phyloP scores from a whole-genome alignment of 23 tunicate genomes.

The Halocynthia roretzi region DNA sequence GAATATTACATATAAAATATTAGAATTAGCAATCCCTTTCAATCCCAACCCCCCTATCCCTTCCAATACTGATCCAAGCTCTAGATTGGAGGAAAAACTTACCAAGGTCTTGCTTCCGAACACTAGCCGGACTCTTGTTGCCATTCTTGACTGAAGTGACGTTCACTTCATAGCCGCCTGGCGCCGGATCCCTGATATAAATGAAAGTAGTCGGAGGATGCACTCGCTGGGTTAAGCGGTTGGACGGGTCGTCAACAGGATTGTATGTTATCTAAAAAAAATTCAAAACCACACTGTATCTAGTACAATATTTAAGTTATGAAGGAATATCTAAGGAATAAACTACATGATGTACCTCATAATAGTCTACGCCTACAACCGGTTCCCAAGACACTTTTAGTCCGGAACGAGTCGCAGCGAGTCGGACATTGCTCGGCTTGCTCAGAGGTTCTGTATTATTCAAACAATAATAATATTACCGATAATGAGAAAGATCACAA shows the following conservation, averaged over 20 bases:
- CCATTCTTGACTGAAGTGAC: constrained; percentile 19
- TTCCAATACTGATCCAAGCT: neutral
- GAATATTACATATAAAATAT: too few relatives aligned
- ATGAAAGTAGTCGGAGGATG: neutral
- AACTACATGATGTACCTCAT: constrained; percentile 1
- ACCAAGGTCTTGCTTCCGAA: constrained; percentile 1
- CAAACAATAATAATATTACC: too few relatives aligned
- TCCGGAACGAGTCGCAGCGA: neutral
- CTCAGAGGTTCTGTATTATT: neutral
- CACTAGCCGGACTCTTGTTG: constrained; percentile 17
- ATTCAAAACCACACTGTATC: neutral
- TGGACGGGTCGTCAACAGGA: neutral
- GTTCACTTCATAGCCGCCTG: constrained; percentile 16
- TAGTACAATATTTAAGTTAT: neutral
- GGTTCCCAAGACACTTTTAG: neutral
- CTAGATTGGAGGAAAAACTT: neutral
- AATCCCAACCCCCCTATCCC: neutral
- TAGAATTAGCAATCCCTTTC: too few relatives aligned
- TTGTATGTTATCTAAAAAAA: constrained; percentile 10
- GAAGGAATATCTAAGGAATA: neutral
- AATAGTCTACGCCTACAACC: neutral
- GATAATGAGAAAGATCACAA: too few relatives aligned
- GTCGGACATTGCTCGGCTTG: neutral
- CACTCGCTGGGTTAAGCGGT: constrained; percentile 10
- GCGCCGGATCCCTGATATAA: constrained; percentile 8